Base-by-base conservation (phyloP, 2,113 vertebrate species). In the Megatriorchis doriae region DNA sequence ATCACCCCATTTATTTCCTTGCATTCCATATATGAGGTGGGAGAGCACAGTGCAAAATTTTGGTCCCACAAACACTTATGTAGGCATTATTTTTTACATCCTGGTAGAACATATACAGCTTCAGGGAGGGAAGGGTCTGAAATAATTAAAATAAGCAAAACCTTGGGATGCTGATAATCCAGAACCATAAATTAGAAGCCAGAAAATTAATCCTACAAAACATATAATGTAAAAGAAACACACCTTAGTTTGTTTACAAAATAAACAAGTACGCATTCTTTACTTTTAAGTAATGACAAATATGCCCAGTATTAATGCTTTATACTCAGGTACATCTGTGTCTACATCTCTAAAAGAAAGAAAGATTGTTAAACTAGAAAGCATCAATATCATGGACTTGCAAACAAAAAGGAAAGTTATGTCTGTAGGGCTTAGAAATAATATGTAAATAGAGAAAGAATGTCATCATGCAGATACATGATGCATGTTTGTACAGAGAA, bases 401-500 rank as follows among this genome's bases (percentile, higher is more conserved):
- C 67, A 91, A 96, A 87, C 56, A 94, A 59, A 84, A 81, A 86
- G 29, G 32, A 59, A 92, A 95, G 70, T 74, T 91, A 74, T 52
- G 23, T 89, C 77, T 94, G 68, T 55, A 81, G 38, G 68, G 72
- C 56, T 91, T 47, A 58, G 80, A 87, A 91, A 84, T 23, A 81
- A 73, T 42, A 73, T 18, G 42, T 59, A 93, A 92, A 82, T 25
- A 89, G 61, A 91, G 65, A 70, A 88, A 1, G 13, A 91, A 94
- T 67, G n/a, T 12, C 56, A 93, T 65, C 66, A 42, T 36, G 63
- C 55, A 84, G 86, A 78, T 67, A 67, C 10, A 67, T 50, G 81
- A 81, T 78, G 65, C 61, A 86, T 67, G 47, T 78, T 86, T 72
- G 47, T 59, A 71, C 42, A 74, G 86, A 84, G 83, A 92, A 89